Conservation (phyloP, 1,140 invertebrate species). For the Sitodiplosis mosellana region DNA sequence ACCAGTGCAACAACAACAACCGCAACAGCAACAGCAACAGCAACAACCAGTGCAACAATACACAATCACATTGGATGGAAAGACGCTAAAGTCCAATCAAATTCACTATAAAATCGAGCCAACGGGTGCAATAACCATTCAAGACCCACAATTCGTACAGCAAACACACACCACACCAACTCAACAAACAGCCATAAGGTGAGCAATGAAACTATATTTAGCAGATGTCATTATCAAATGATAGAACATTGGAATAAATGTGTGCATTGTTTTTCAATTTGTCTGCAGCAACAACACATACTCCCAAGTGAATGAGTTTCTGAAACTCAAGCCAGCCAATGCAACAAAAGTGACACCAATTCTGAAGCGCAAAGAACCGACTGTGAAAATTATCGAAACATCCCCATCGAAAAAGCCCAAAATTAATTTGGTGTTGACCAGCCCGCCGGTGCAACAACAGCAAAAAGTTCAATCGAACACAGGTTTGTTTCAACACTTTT, state of each 20-base stretch:
- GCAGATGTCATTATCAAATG: background rate
- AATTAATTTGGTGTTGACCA: slow-evolving; percentile 20
- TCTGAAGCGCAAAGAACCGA: slow-evolving; percentile 11
- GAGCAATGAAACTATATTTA: background rate
- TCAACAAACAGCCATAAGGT: background rate
- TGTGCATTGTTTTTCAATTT: background rate
- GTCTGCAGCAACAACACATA: slow-evolving; percentile 12
- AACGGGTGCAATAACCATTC: slow-evolving; percentile 18
- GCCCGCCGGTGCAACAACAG: slow-evolving; percentile 9
- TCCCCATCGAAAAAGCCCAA: slow-evolving; percentile 24
- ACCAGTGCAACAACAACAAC: background rate
- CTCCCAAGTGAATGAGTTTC: slow-evolving; percentile 28
- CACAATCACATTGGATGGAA: slow-evolving; percentile 29
- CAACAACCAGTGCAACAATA: slow-evolving; percentile 11
- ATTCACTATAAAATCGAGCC: slow-evolving; percentile 27
- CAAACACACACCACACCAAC: slow-evolving; percentile 22
- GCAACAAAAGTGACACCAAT: slow-evolving; percentile 27
- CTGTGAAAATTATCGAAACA: background rate
- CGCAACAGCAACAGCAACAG: background rate
- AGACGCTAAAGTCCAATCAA: slow-evolving; percentile 27
- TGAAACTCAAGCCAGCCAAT: slow-evolving; percentile 25
- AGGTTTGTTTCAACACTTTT: slow-evolving; percentile 10
- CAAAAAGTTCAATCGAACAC: slow-evolving; percentile 22
- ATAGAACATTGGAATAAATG: no score
- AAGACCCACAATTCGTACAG: slow-evolving; percentile 14